Percentiles rank a stretch among this genome's conserved stretches.
Conservation (phyloP, 2,113 vertebrate species). For the Podiceps cristatus region DNA sequence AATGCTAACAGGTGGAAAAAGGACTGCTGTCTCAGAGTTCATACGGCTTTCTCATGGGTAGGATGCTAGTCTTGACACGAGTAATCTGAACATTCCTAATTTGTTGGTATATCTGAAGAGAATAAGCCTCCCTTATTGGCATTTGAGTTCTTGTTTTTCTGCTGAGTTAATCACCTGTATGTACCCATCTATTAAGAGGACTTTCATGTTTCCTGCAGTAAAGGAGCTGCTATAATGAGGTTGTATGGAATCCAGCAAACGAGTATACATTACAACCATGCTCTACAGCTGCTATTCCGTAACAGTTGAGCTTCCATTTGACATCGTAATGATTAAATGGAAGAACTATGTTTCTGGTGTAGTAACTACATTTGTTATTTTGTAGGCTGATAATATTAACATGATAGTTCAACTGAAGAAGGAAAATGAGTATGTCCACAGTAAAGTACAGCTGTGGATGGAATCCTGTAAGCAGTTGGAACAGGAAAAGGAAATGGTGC, state of each 20-base stretch:
- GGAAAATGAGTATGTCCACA: conserved; percentile 77
- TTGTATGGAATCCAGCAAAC: background rate
- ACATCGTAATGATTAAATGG: background rate
- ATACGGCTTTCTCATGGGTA: background rate
- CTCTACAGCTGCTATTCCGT: background rate
- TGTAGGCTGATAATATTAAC: conserved; percentile 75
- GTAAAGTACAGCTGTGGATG: conserved; percentile 83
- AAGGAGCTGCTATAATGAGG: background rate
- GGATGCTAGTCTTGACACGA: background rate
- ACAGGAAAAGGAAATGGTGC: conserved; percentile 81
- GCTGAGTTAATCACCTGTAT: background rate
- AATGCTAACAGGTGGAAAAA: background rate
- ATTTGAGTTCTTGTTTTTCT: background rate
- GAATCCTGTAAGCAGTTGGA: conserved; percentile 87
- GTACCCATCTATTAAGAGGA: background rate
- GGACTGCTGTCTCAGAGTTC: background rate
- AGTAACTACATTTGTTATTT: conserved; percentile 30
- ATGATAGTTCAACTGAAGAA: conserved; percentile 74
- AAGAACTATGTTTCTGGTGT: background rate
- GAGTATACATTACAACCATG: background rate
- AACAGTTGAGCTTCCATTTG: background rate
- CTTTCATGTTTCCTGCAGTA: background rate
- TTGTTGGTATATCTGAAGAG: background rate
- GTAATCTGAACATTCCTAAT: background rate
- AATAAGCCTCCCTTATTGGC: background rate